Base-by-base conservation (phyloP, 1,140 invertebrate species). In the Tetranychus urticae region DNA sequence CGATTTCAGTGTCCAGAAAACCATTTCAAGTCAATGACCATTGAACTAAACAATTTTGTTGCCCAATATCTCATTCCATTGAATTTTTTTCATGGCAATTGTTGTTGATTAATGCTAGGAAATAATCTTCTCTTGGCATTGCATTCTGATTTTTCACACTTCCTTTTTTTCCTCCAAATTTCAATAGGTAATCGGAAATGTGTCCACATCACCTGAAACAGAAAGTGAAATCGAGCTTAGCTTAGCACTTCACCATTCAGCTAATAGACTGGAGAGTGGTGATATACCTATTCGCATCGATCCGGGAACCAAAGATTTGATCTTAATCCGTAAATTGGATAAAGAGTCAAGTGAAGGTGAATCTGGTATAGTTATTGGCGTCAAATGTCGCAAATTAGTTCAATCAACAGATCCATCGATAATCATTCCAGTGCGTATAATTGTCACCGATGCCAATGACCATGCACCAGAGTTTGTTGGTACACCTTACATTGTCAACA, bases 361-460 rank as follows among this genome's bases (percentile, higher is more conserved):
- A 56, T 13, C 59, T 5, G 63, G 65, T n/a, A 62, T 70, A 12
- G 59, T 62, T 0, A 45, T 69, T 5, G 64, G 66, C n/a, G 65
- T 68, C 0, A 48, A 63, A 54, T 70, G 69, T 61, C 39, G 31
- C 62, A 63, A 54, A 63, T 36, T 56, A 60, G 7, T 81, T 52
- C 83, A 83, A 6, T 65, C 68, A 33, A 77, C 80, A n/a, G 86
- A 90, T 73, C 85, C 85, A 60, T 78, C 80, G 68, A 75, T 73
- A 68, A 80, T 84, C 8, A 87, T 91, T 68, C 88, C 88, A 10
- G 82, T 91, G 34, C 87, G 86, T 68, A 84, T 92, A 54, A 77
- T 87, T 63, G 86, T 91, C n/a, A 87, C 82, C 34, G 88, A 92
- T 74, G 86, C 84, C 31, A 92, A 92, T 71, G 88, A 92, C 71